These are phyloP conservation scores for Perca flavescens DNA, from an alignment of 2,113 vertebrate genomes.

Conservation along the genomic window DNA sequence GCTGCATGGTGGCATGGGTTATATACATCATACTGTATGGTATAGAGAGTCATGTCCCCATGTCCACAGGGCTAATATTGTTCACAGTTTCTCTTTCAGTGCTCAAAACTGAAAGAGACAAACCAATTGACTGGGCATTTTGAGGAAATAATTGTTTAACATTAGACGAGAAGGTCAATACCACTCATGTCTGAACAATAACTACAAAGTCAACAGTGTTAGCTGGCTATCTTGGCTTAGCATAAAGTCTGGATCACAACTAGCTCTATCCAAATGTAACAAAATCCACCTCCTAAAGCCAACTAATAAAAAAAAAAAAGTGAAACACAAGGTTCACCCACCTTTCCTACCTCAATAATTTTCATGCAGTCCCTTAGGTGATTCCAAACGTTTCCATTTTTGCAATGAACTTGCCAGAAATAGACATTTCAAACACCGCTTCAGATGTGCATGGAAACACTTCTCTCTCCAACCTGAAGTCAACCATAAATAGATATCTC, in stretches of 20 bases:
- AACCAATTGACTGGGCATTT: constrained; percentile 22
- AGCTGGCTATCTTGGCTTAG: not conserved
- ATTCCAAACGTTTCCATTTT: not conserved
- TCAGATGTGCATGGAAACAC: constrained; percentile 7
- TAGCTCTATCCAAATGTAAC: not conserved
- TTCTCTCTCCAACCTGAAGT: constrained; percentile 24
- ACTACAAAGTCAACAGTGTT: not conserved
- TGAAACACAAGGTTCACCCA: not conserved
- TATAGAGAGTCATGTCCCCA: constrained; percentile 29
- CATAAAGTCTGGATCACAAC: not conserved
- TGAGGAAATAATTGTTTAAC: not conserved
- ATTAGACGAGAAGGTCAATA: not conserved
- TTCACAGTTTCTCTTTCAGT: constrained; percentile 19
- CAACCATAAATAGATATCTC: constrained; percentile 44
- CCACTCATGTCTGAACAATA: not conserved
- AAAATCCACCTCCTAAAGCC: not conserved
- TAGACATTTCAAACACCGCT: not conserved
- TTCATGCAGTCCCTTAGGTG: not conserved
- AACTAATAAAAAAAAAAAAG: not conserved
- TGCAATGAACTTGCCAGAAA: not conserved
- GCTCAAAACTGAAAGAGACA: not conserved
- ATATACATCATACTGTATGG: constrained; percentile 42
- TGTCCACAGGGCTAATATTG: constrained; percentile 21
- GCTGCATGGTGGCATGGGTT: constrained; percentile 40
- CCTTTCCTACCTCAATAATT: not conserved